A percentile compares a stretch with the other conserved stretches of the same genome.
These are phyloP conservation scores for Camelus dromedarius DNA, from an alignment of 2,113 vertebrate genomes.

Conservation along the genomic window DNA sequence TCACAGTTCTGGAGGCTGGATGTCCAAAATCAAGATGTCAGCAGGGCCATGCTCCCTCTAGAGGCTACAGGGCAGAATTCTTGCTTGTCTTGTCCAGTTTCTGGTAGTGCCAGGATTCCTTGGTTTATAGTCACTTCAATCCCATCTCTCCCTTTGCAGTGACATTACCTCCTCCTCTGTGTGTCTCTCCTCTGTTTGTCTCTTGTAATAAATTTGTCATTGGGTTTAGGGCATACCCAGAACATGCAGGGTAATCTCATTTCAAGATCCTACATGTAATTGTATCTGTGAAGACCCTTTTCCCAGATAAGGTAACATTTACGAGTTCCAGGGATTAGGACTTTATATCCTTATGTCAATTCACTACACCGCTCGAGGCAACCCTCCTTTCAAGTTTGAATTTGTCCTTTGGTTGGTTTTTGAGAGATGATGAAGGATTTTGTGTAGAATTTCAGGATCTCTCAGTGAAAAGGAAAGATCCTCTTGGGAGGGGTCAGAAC, in stretches of 20 bases:
- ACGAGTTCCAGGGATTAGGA: neutral
- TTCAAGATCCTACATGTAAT: neutral
- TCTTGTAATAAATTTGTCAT: neutral
- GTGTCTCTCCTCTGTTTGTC: neutral
- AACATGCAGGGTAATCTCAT: neutral
- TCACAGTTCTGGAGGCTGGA: neutral
- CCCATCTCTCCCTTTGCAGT: neutral
- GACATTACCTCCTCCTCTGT: neutral
- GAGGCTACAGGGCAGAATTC: neutral
- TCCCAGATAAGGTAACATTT: neutral
- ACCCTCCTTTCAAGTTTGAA: neutral
- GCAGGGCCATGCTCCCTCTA: neutral
- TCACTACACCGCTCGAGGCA: neutral
- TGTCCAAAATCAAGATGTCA: neutral
- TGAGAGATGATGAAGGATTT: neutral
- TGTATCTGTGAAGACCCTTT: neutral
- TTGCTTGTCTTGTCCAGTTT: neutral
- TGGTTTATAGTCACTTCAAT: neutral
- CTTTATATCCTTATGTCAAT: neutral
- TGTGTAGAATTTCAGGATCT: neutral
- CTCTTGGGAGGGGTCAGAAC: neutral
- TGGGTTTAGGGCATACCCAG: neutral
- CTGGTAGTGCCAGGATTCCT: neutral
- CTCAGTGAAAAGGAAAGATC: neutral
- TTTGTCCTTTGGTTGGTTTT: neutral